phyloP scores from a whole-genome alignment of 2,113 vertebrate species.

The Glaucomys volans region DNA sequence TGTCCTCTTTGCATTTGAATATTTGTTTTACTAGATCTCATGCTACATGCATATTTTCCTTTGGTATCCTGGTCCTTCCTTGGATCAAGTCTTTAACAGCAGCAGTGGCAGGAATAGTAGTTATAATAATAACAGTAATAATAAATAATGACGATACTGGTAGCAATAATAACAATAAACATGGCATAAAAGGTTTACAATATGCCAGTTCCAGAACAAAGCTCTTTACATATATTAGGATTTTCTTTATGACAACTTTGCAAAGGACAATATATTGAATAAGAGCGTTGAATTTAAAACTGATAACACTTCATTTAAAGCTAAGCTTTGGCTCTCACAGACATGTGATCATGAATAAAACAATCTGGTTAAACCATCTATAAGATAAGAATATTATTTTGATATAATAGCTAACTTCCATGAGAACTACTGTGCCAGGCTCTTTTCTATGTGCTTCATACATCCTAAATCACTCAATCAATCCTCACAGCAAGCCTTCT shows the following conservation, averaged over 20 bases:
- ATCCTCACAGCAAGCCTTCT: neutral
- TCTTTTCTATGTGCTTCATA: neutral
- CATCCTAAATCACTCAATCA: neutral
- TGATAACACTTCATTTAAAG: neutral
- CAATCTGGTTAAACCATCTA: neutral
- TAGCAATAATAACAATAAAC: neutral
- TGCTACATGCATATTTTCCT: neutral
- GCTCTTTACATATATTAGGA: neutral
- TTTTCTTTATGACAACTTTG: neutral
- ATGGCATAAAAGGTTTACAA: neutral
- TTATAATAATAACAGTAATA: neutral
- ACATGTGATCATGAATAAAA: neutral
- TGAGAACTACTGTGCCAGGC: neutral
- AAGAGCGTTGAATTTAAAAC: neutral
- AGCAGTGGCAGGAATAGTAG: fast-evolving
- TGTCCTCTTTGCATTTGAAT: neutral
- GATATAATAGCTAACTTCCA: neutral
- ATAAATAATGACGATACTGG: neutral
- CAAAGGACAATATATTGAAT: neutral
- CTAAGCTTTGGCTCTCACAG: neutral
- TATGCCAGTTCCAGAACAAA: neutral
- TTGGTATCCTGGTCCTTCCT: neutral
- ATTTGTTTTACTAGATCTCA: neutral
- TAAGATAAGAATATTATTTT: neutral
- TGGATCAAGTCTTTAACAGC: neutral